A percentile compares a stretch with the other conserved stretches of the same genome.
These are phyloP conservation scores for Meleagris gallopavo DNA, from an alignment of 2,113 vertebrate species.

Conservation along the genomic window DNA sequence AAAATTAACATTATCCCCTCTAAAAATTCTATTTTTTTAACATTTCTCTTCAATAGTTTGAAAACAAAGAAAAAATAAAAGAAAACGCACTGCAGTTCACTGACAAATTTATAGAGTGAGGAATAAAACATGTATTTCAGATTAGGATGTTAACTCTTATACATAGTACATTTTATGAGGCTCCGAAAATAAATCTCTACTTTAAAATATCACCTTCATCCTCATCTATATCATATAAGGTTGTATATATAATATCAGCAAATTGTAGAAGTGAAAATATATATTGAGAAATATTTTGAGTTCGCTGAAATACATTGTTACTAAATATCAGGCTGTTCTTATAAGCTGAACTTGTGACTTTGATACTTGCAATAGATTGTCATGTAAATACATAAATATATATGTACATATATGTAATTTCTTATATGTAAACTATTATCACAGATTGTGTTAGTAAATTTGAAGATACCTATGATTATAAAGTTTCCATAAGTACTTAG, in stretches of 20 bases:
- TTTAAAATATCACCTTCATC: not conserved
- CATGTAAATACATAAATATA: not conserved
- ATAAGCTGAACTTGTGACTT: not conserved
- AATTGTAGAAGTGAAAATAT: too few relatives aligned
- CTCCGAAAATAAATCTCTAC: not conserved
- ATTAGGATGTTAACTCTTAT: not conserved
- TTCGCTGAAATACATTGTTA: not conserved
- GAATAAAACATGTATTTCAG: not conserved
- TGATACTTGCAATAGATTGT: not conserved
- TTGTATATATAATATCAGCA: not conserved
- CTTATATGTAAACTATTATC: not conserved
- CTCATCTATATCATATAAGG: not conserved
- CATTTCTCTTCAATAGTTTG: not conserved
- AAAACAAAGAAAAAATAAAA: not conserved
- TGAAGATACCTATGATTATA: not conserved
- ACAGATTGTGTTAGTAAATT: not conserved
- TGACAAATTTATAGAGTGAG: not conserved
- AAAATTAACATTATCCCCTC: rapidly evolving
- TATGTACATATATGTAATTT: not conserved
- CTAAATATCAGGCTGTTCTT: not conserved
- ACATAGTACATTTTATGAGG: not conserved
- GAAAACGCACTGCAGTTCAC: not conserved
- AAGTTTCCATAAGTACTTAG: not conserved
- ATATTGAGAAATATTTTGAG: too few relatives aligned
- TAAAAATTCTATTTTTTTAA: not conserved